phyloP scores from a whole-genome alignment of 2,113 vertebrate species.

The Oceanites oceanicus region DNA sequence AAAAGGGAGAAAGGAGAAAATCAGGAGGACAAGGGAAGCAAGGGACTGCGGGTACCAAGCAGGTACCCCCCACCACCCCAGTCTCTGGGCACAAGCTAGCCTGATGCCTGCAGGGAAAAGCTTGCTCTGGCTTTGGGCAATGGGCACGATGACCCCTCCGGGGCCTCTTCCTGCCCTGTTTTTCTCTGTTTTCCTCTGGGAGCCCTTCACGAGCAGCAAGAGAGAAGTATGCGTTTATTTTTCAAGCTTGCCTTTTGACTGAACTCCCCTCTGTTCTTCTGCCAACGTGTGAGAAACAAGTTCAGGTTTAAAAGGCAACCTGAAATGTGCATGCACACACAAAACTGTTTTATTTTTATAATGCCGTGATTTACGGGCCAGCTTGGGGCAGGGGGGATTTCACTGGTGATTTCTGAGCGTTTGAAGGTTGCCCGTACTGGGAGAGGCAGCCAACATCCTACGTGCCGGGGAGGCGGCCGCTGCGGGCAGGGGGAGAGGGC shows the following conservation, averaged over 20 bases:
- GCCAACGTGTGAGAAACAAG: slow-evolving; percentile 65
- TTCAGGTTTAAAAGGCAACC: slow-evolving; percentile 71
- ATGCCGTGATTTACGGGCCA: slow-evolving; percentile 55
- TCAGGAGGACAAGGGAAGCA: background rate
- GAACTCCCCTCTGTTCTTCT: slow-evolving; percentile 63
- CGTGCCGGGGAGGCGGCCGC: background rate
- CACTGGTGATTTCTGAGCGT: slow-evolving; percentile 22
- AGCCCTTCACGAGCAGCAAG: slow-evolving; percentile 33
- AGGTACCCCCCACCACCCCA: background rate
- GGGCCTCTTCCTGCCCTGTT: slow-evolving; percentile 61
- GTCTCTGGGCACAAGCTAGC: background rate
- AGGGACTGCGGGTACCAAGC: fast-evolving
- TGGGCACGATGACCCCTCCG: background rate
- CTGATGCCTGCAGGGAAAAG: background rate
- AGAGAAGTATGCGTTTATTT: slow-evolving; percentile 66
- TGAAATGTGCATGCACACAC: slow-evolving; percentile 65
- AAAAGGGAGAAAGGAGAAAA: background rate
- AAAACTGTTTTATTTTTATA: slow-evolving; percentile 61
- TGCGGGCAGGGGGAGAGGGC: background rate
- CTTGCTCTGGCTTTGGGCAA: background rate
- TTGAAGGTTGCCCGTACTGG: slow-evolving; percentile 11
- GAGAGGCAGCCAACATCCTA: background rate
- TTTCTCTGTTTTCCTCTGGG: slow-evolving; percentile 48
- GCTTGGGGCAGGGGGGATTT: slow-evolving; percentile 11
- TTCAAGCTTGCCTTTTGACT: slow-evolving; percentile 66